Conservation (phyloP, 2,797 vertebrate genomes). For the Sebastes reedi region DNA sequence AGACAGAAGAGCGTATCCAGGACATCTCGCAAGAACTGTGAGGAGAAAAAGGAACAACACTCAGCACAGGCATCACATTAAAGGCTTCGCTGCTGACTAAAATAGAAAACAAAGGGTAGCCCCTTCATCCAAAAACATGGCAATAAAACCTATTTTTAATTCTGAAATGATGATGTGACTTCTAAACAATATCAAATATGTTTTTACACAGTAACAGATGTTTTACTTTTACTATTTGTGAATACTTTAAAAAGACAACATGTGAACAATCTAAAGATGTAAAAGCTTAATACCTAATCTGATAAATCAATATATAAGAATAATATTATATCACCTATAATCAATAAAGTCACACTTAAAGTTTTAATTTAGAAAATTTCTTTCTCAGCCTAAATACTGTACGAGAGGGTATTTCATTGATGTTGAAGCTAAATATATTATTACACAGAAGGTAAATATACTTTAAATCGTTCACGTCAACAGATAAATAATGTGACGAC, state of each 20-base stretch:
- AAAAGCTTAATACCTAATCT: background rate
- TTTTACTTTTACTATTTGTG: background rate
- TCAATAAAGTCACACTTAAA: background rate
- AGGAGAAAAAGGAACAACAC: slow-evolving; percentile 32
- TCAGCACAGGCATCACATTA: slow-evolving; percentile 43
- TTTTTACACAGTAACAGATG: background rate
- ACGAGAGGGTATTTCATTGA: background rate
- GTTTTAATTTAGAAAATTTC: background rate
- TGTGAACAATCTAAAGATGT: background rate
- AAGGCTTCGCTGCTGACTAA: slow-evolving; percentile 26
- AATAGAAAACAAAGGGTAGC: slow-evolving; percentile 62
- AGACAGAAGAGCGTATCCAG: slow-evolving; percentile 97
- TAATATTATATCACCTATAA: background rate
- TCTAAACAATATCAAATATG: background rate
- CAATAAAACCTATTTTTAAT: slow-evolving; percentile 4
- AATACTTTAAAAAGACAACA: background rate
- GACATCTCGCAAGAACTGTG: slow-evolving; percentile 97
- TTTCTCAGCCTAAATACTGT: background rate
- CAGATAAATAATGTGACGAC: background rate
- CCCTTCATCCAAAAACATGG: slow-evolving; percentile 18
- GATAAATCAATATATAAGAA: background rate
- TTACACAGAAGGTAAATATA: background rate
- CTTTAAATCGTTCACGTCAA: background rate
- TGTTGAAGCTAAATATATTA: background rate
- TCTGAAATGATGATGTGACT: background rate